These are phyloP conservation scores for Parazoanthus darwini DNA, from an alignment of 92 coral and sea anemone species.

Conservation along the genomic window DNA sequence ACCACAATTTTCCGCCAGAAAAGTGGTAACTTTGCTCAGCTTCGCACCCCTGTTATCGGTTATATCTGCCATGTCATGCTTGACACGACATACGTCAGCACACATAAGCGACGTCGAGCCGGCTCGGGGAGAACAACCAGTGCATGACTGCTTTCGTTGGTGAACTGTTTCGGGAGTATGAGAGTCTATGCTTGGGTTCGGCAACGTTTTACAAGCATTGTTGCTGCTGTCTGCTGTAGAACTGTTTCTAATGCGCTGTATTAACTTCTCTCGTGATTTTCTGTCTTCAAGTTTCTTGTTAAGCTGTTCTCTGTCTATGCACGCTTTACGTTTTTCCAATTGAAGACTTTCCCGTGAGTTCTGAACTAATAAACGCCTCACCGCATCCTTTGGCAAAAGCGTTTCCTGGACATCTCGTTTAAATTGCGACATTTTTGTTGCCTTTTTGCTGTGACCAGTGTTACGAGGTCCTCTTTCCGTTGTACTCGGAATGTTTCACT, in stretches of 20 bases:
- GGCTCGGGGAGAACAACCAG: neutral
- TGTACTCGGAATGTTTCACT: neutral
- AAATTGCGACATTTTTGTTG: neutral
- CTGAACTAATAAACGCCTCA: neutral
- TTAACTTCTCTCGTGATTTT: neutral
- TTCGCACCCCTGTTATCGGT: neutral
- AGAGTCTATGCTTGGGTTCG: neutral
- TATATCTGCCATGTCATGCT: neutral
- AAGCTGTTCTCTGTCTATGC: neutral
- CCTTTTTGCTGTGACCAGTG: neutral
- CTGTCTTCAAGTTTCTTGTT: neutral
- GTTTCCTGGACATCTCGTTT: neutral
- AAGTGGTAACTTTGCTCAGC: neutral
- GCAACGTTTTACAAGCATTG: neutral
- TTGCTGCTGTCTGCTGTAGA: neutral
- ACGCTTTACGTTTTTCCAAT: neutral
- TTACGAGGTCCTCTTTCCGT: neutral
- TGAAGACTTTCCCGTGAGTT: conserved; percentile 7
- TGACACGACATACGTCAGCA: neutral
- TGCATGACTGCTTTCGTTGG: neutral
- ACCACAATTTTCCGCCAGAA: neutral
- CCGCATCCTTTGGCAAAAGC: conserved; percentile 23
- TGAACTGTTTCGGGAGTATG: neutral
- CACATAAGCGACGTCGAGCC: neutral
- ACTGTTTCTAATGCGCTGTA: neutral